These are phyloP conservation scores for Channa maculata DNA, from an alignment of 2,113 vertebrate species.

Conservation along the genomic window DNA sequence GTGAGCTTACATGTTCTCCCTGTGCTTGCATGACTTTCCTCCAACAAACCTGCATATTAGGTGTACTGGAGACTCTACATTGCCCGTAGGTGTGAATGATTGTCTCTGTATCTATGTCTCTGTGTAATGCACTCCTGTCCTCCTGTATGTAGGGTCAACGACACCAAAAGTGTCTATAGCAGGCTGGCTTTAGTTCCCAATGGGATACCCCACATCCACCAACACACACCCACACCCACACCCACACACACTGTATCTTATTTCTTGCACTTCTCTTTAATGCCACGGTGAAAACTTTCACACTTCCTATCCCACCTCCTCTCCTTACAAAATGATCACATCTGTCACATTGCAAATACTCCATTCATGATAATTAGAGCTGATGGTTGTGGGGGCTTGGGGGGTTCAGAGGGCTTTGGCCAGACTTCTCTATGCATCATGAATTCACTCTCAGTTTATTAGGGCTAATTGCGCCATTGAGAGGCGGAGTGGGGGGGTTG, in stretches of 20 bases:
- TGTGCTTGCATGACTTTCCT: too few relatives aligned
- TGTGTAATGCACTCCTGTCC: too few relatives aligned
- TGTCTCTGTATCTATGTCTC: too few relatives aligned
- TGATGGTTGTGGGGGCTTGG: not conserved
- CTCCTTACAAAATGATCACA: slow-evolving; percentile 22
- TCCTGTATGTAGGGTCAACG: too few relatives aligned
- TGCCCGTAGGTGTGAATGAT: too few relatives aligned
- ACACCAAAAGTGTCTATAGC: too few relatives aligned
- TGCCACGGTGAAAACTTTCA: not conserved
- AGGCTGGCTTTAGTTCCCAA: not conserved
- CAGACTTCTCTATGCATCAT: slow-evolving; percentile 49
- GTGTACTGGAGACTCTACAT: too few relatives aligned
- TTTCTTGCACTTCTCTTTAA: slow-evolving; percentile 16
- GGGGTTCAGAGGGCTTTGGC: slow-evolving; percentile 24
- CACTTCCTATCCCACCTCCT: not conserved
- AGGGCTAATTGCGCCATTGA: slow-evolving; percentile 69
- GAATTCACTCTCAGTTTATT: slow-evolving; percentile 67
- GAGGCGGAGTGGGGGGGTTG: slow-evolving; percentile 29
- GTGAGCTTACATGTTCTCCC: too few relatives aligned
- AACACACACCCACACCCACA: not conserved
- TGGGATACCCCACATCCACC: not conserved
- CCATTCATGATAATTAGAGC: slow-evolving; percentile 56
- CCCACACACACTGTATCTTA: not conserved
- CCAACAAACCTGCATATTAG: too few relatives aligned
- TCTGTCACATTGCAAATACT: slow-evolving; percentile 39